These are phyloP conservation scores for Sitodiplosis mosellana DNA, from an alignment of 1,140 invertebrate species.

Conservation along the genomic window DNA sequence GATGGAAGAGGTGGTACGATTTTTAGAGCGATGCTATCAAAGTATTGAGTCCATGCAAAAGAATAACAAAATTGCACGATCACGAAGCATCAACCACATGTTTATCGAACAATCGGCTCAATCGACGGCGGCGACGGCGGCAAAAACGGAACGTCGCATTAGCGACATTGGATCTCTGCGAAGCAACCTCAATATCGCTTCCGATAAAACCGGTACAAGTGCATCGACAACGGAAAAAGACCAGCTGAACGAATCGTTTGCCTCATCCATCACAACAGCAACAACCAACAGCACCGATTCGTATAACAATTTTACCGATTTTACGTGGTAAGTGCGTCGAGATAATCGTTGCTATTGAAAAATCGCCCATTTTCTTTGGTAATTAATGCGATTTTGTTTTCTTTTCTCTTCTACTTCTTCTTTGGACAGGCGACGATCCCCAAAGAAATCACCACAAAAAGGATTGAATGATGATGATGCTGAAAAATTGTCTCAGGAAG, in stretches of 20 bases:
- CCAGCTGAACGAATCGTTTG: too few relatives aligned
- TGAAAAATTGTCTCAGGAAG: constrained; percentile 45
- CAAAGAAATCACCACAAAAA: constrained; percentile 2
- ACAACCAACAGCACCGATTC: neutral
- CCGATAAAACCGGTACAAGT: neutral
- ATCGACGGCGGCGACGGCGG: constrained; percentile 18
- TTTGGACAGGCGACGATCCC: constrained; percentile 17
- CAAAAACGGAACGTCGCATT: constrained; percentile 8
- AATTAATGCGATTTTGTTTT: too few relatives aligned
- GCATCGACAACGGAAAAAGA: too few relatives aligned
- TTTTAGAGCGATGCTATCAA: constrained; percentile 49
- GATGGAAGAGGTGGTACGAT: constrained; percentile 56
- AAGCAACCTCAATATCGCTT: neutral
- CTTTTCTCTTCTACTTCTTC: neutral
- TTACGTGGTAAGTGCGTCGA: constrained; percentile 30
- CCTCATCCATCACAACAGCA: too few relatives aligned
- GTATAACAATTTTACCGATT: constrained; percentile 28
- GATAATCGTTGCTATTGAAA: too few relatives aligned
- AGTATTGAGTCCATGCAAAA: constrained; percentile 33
- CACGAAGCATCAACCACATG: constrained; percentile 31
- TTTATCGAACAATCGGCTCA: constrained; percentile 14
- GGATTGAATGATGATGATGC: constrained; percentile 30
- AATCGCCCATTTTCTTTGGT: neutral
- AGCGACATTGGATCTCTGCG: neutral
- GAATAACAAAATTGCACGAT: constrained; percentile 19